Conservation (phyloP, 2,888 invertebrate species). For the Drosophila mulleri region DNA sequence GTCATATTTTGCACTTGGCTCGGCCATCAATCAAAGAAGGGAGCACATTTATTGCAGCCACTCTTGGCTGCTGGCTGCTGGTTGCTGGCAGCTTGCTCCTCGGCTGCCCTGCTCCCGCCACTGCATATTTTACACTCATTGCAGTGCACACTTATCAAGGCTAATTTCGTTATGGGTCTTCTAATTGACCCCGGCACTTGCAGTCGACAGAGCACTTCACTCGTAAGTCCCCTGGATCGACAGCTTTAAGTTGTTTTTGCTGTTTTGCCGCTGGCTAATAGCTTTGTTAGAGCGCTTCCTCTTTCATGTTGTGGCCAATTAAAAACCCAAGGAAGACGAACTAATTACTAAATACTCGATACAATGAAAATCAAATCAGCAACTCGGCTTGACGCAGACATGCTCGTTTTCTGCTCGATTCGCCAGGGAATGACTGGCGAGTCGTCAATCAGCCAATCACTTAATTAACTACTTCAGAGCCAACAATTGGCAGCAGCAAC, state of each 20-base stretch:
- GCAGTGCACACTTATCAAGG: constrained; percentile 27
- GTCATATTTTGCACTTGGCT: constrained; percentile 32
- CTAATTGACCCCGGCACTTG: constrained; percentile 32
- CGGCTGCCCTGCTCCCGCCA: constrained; percentile 4
- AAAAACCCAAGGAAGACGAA: constrained; percentile 35
- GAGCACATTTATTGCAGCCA: constrained; percentile 8
- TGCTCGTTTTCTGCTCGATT: constrained; percentile 11
- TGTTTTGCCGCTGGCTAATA: constrained; percentile 51
- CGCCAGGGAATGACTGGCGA: constrained; percentile 7
- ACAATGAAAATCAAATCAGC: constrained; percentile 61
- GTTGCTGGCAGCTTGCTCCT: background rate
- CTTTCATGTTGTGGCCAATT: constrained; percentile 60
- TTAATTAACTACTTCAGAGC: constrained; percentile 72
- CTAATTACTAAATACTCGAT: constrained; percentile 32
- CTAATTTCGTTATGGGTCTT: constrained; percentile 40
- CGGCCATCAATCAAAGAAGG: constrained; percentile 48
- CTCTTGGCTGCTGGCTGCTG: constrained; percentile 5
- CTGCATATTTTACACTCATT: constrained; percentile 5
- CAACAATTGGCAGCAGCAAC: constrained; percentile 41
- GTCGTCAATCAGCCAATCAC: constrained; percentile 76
- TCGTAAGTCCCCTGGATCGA: constrained; percentile 25
- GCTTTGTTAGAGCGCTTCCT: constrained; percentile 30
- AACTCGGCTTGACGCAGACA: constrained; percentile 15
- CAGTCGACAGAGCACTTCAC: constrained; percentile 30
- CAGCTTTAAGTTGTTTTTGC: constrained; percentile 49